Conservation (phyloP, 2,888 invertebrate genomes). For the Patella caerulea region DNA sequence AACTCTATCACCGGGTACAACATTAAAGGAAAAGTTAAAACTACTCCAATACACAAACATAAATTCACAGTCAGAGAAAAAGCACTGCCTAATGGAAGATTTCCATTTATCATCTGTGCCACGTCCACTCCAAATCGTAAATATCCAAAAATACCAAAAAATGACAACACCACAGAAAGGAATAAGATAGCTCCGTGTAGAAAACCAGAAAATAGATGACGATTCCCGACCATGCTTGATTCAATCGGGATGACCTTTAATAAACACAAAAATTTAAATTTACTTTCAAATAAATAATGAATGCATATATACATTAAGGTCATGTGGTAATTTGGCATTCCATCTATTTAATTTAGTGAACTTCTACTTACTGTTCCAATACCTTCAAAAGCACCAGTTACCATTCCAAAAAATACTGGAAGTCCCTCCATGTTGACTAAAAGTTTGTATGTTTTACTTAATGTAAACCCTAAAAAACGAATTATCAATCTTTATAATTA, state of each 20-base stretch:
- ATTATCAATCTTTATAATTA: too few species aligned
- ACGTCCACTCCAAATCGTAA: constrained; percentile 58
- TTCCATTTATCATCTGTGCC: constrained; percentile 65
- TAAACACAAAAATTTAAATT: neutral
- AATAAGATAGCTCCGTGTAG: constrained; percentile 59
- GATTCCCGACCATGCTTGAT: constrained; percentile 69
- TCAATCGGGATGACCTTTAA: constrained; percentile 69
- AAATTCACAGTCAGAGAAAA: constrained; percentile 58
- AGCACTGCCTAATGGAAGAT: constrained; percentile 48
- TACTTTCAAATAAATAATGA: neutral
- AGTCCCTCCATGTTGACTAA: constrained; percentile 47
- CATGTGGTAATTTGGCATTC: neutral
- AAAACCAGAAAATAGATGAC: constrained; percentile 62
- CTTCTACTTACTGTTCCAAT: constrained; percentile 64
- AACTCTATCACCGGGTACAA: constrained; percentile 67
- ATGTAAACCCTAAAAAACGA: constrained; percentile 44
- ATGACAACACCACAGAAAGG: constrained; percentile 52
- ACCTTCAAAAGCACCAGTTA: constrained; percentile 67
- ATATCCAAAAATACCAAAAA: constrained; percentile 66
- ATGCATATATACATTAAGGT: neutral
- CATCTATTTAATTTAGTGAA: neutral
- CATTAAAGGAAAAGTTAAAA: constrained; percentile 68
- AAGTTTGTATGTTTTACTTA: constrained; percentile 35
- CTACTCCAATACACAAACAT: constrained; percentile 62
- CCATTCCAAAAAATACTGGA: constrained; percentile 66